Evolutionary conservation across 2,888 invertebrate species (phyloP), one percentile per base, ranked within the genome.

Genomic region (Xanthia togata): DNA sequence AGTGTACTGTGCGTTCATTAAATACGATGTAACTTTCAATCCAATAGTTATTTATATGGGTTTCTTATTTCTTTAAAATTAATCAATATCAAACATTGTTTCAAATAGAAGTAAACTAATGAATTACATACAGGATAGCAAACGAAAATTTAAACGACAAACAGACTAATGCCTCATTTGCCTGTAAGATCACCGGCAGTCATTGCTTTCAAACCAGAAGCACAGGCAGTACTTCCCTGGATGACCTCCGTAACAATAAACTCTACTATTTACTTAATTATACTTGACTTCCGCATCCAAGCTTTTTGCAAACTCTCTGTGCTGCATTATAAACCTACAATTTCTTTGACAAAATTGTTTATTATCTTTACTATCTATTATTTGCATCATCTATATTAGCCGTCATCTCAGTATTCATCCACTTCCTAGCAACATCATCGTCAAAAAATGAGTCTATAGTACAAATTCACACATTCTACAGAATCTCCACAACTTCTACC

Each of bases 1-100:
- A 82, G 57, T 17, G n/a, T 31, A 44, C n/a, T 0, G 23, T 50
- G 31, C 2, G 31, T 69, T 55, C 20, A 47, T 60, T 38, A 2
- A 41, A 35, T 55, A 35, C 9, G 4, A 63, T n/a, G 11, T 4
- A 41, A n/a, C 63, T 72, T 76, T 76, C 76, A 47, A 65, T 60
- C 4, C n/a, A 41, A 31, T 50, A 20, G 12, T 12, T 47, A 38
- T 11, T 41, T 11, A 0, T 20, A 26, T 12, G 23, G 1, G 17
- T 20, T 38, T 14, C 2, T 3, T 26, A 53, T 0, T n/a, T 55
- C 41, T 55, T n/a, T n/a, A 0, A 70, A 70, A 26, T 23, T 9
- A 35, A 62, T 35, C 23, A 62, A 12, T 38, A 44, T n/a, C 17
- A 17, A 47, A 35, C 11, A 44, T 70, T 12, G 8, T 41, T 59